Conservation (phyloP, 2,888 invertebrate genomes). For the Hirtodrosophila trivittata region DNA sequence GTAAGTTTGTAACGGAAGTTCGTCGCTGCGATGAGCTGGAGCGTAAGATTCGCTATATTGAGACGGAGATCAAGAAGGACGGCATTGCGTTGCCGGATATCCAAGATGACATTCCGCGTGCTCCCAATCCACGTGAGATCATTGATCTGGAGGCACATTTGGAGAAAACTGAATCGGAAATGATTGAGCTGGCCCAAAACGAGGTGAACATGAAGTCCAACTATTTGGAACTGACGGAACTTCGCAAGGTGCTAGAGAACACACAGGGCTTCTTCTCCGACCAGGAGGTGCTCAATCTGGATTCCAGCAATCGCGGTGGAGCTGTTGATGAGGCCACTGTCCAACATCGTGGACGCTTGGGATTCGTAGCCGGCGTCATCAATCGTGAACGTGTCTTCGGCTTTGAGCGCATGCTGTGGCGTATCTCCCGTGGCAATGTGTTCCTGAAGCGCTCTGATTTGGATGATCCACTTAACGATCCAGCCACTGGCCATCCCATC, state of each 20-base stretch:
- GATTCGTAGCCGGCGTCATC: constrained; percentile 95
- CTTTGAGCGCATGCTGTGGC: constrained; percentile 95
- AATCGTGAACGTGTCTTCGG: constrained; percentile 92
- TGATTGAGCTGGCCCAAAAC: constrained; percentile 96
- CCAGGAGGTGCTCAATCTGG: constrained; percentile 83
- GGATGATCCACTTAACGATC: constrained; percentile 90
- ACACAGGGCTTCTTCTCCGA: constrained; percentile 88
- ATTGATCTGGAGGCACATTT: constrained; percentile 93
- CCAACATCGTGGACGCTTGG: constrained; percentile 84
- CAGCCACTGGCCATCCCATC: constrained; percentile 88
- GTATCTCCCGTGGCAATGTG: constrained; percentile 95
- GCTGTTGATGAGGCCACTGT: constrained; percentile 81
- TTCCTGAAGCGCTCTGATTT: constrained; percentile 93
- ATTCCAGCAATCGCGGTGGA: constrained; percentile 90
- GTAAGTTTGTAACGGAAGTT: constrained; percentile 94
- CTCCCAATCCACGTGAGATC: constrained; percentile 91
- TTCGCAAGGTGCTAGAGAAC: constrained; percentile 96
- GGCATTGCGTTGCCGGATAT: constrained; percentile 90
- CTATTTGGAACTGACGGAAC: constrained; percentile 95
- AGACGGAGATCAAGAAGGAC: constrained; percentile 92
- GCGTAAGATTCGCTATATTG: constrained; percentile 91
- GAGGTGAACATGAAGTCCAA: constrained; percentile 97
- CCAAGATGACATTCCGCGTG: constrained; percentile 87
- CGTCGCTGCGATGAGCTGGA: constrained; percentile 94
- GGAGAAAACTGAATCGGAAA: constrained; percentile 98